Evolutionary conservation across 1,140 invertebrate genomes (phyloP), one percentile per base, ranked within the genome.

Genomic region (Drosophila mojavensis): DNA sequence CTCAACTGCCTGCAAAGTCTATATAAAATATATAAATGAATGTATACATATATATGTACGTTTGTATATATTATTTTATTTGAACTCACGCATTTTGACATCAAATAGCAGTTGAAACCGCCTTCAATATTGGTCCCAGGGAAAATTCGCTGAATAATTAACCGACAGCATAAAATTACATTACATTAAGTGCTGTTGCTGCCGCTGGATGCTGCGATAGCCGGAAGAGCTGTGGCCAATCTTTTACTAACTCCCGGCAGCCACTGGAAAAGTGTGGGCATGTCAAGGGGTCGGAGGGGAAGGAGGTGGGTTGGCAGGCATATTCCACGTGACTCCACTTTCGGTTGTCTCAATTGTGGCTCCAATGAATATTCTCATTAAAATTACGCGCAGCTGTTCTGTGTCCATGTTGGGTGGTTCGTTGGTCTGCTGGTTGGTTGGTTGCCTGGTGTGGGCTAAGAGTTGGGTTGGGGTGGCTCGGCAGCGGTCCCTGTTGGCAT

Each of bases 361-460:
- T 76, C 56, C 69, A 85, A 85, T 81, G 78, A 81, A 85, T 85
- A 86, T 85, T 85, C 66, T 78, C 78, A 85, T 85, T 86, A 85
- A 85, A 85, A 85, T 85, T 75, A 78, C 69, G 50, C 66, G 45
- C 81, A 86, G 81, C 69, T 85, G 81, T 70, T 84, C 65, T 64
- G 50, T 70, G 53, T 75, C 64, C 62, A 59, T 56, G 47, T 36
- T 17, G 17, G 17, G 17, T 17, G 17, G 17, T 17, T 17, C 17
- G 17, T 17, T 41, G 20, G 47, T 6, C 11, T 10, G 15, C 24
- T 9, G 5, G 1, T 10, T 15, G 10, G 11, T 26, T 1, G 33
- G 51, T 7, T n/a, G 47, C 11, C 1, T 17, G 7, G 28, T 28
- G 3, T 4, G 28, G 28, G 28, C 1, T n/a, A n/a, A n/a, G n/a